A percentile compares a stretch with the other conserved stretches of the same genome.
These are phyloP conservation scores for Plectrocnemia conspersa DNA, from an alignment of 1,140 invertebrate species.

Conservation along the genomic window DNA sequence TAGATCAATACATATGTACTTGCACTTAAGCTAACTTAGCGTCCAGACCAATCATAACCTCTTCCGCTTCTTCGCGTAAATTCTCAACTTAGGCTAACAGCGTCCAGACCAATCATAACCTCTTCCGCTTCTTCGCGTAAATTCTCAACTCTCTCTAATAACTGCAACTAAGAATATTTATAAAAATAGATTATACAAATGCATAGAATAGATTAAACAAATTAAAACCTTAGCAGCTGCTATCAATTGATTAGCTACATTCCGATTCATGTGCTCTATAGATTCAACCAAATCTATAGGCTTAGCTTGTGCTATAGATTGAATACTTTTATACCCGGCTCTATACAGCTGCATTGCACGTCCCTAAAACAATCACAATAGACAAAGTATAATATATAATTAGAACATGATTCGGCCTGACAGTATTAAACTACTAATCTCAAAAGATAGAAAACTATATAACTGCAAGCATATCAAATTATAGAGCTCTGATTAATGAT, in stretches of 20 bases:
- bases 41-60: conserved; percentile 56
- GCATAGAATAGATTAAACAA: conserved; percentile 11
- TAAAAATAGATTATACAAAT: conserved; percentile 1
- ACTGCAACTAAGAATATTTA: conserved; percentile 52
- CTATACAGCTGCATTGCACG: conserved; percentile 77
- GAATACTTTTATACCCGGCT: conserved; percentile 74
- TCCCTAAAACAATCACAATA: conserved; percentile 62
- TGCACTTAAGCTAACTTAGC: conserved; percentile 36
- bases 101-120: conserved; percentile 54
- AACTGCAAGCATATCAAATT: too few species aligned
- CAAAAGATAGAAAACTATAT: too few species aligned
- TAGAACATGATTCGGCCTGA: too few species aligned
- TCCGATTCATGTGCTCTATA: conserved; percentile 66
- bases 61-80: conserved; percentile 72
- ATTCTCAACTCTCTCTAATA: conserved; percentile 75
- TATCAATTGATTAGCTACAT: conserved; percentile 71
- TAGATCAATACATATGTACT: too few species aligned
- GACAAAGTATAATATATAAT: conserved; percentile 27
- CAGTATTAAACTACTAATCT: too few species aligned
- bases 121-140: conserved; percentile 74
- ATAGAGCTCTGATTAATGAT: not conserved
- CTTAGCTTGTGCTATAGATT: conserved; percentile 68
- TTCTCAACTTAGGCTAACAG: conserved; percentile 75
- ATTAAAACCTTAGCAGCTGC: conserved; percentile 71
- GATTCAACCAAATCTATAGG: conserved; percentile 57